These are phyloP conservation scores for Drosophila pseudotalamancana DNA, from an alignment of 2,888 invertebrate genomes.

Conservation along the genomic window DNA sequence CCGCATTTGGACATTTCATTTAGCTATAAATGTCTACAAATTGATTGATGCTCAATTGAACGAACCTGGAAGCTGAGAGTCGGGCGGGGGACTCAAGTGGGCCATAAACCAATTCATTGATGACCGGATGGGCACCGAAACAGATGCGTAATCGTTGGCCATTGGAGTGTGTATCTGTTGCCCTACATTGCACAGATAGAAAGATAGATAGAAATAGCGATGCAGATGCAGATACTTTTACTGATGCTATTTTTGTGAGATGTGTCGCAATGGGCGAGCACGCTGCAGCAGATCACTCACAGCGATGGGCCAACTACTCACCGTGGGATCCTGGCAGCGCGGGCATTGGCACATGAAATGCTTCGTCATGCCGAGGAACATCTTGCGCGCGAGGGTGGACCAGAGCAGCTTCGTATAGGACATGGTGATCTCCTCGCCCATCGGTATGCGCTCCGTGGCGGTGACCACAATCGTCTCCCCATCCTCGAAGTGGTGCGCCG, in stretches of 20 bases:
- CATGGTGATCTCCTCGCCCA: conserved; percentile 88
- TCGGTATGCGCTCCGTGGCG: conserved; percentile 86
- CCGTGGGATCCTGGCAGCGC: conserved; percentile 89
- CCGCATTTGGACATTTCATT: too few relatives aligned
- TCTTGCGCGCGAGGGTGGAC: conserved; percentile 88
- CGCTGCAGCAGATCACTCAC: neutral
- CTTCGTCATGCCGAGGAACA: conserved; percentile 87
- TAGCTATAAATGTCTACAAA: neutral
- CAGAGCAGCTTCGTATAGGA: conserved; percentile 89
- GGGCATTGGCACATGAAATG: conserved; percentile 89
- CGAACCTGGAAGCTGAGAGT: conserved; percentile 27
- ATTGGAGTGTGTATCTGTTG: conserved; percentile 27
- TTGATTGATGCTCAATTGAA: conserved; percentile 32
- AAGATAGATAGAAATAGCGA: neutral
- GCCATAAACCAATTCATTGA: conserved; percentile 21
- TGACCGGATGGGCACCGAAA: conserved; percentile 14
- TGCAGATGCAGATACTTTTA: conserved; percentile 1
- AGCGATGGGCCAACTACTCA: too few relatives aligned
- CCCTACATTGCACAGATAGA: conserved; percentile 12
- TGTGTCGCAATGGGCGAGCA: conserved; percentile 5
- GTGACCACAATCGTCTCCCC: conserved; percentile 87
- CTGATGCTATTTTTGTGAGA: conserved; percentile 34
- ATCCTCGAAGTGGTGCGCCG: conserved; percentile 88
- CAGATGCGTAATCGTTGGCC: neutral
- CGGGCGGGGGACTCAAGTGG: neutral